A percentile compares a stretch with the other conserved stretches of the same genome.
Evolutionary conservation across 1,140 invertebrate species (phyloP).

Genomic region (Trachymyrmex septentrionalis): DNA sequence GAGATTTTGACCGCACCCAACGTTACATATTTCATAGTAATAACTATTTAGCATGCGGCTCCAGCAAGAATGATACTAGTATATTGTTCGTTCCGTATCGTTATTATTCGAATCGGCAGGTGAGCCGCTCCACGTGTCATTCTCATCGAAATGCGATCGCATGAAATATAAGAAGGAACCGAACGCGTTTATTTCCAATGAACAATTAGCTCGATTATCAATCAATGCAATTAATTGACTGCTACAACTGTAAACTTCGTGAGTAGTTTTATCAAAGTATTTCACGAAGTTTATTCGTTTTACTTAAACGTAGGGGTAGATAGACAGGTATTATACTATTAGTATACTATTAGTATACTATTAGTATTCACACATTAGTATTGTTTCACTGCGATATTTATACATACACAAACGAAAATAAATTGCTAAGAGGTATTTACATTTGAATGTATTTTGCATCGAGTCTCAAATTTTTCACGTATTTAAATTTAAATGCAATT

Average conservation of each 20-base stretch:
- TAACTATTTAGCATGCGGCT: no score
- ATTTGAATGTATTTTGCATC: not conserved
- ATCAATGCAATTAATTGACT: not conserved
- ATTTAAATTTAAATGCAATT: constrained; percentile 6
- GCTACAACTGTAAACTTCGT: not conserved
- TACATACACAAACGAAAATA: not conserved
- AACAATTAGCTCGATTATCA: not conserved
- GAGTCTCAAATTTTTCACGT: not conserved
- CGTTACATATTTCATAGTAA: no score
- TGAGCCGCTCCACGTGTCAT: not conserved
- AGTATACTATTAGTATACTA: no score
- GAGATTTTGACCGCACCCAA: no score
- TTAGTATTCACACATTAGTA: no score
- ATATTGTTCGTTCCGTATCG: not conserved
- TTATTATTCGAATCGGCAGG: not conserved
- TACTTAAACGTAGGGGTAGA: not conserved
- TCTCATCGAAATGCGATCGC: not conserved
- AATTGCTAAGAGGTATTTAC: not conserved
- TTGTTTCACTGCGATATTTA: not conserved
- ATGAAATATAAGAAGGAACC: not conserved
- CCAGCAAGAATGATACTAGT: not conserved
- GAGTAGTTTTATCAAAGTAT: not conserved
- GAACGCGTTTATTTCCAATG: not conserved
- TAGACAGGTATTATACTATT: not conserved
- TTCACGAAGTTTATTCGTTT: not conserved